Percentiles rank a stretch among this genome's conserved stretches.
phyloP scores from a whole-genome alignment of 1,140 invertebrate genomes.

The Leptopilina boulardi region DNA sequence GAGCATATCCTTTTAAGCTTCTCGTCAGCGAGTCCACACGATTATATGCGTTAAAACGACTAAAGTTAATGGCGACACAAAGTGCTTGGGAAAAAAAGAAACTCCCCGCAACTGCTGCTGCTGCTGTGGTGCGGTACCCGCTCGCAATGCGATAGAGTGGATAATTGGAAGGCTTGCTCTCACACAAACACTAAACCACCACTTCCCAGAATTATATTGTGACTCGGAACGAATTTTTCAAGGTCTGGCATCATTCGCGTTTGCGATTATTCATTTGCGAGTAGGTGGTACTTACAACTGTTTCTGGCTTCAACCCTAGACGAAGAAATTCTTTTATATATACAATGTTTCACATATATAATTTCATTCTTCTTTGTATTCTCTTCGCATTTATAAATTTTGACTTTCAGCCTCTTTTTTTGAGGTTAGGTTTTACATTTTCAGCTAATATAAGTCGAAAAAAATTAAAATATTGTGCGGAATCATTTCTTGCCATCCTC shows the following conservation, averaged over 20 bases:
- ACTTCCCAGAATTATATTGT: conserved; percentile 22
- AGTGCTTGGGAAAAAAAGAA: conserved; percentile 16
- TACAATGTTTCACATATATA: too few species aligned
- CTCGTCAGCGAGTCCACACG: conserved; percentile 16
- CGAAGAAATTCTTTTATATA: not conserved
- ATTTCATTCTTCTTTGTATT: not conserved
- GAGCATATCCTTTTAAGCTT: conserved; percentile 21
- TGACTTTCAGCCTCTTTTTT: too few species aligned
- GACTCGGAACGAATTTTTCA: conserved; percentile 31
- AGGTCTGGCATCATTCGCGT: conserved; percentile 3
- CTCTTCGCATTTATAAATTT: too few species aligned
- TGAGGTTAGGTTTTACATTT: too few species aligned
- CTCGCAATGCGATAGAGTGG: not conserved
- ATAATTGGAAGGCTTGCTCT: conserved; percentile 39
- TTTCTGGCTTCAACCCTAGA: not conserved
- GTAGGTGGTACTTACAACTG: not conserved
- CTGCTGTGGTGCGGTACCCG: not conserved
- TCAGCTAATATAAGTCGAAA: too few species aligned
- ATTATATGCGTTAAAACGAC: conserved; percentile 19
- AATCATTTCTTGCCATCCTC: too few species aligned
- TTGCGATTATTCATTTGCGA: conserved; percentile 12
- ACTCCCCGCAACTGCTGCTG: too few species aligned
- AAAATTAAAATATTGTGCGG: too few species aligned
- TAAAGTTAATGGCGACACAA: conserved; percentile 31
- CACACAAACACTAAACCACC: not conserved